A percentile compares a stretch with the other conserved stretches of the same genome.
Conservation (phyloP, 2,113 vertebrate genomes). For the Emydura subglobosa region DNA sequence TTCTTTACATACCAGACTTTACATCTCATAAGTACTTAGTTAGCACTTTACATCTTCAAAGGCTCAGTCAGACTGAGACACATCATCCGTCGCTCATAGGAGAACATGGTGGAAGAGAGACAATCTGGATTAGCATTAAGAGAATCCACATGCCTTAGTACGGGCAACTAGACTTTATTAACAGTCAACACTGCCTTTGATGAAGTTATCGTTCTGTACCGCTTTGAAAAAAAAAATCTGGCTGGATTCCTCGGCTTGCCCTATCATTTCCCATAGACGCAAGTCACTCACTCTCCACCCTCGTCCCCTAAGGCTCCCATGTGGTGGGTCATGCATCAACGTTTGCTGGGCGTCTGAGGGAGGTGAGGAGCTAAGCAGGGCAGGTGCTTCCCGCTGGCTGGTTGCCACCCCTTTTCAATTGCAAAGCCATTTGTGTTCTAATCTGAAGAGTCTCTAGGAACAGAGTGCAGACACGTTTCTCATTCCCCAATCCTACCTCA, state of each 20-base stretch:
- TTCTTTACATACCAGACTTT: background rate
- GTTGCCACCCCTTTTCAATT: background rate
- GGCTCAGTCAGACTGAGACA: background rate
- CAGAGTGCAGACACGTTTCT: background rate
- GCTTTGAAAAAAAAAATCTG: background rate
- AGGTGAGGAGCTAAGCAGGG: background rate
- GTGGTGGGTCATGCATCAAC: background rate
- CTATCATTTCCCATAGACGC: background rate
- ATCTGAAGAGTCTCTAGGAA: background rate
- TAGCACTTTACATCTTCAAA: background rate
- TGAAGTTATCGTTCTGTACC: background rate
- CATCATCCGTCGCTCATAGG: slow-evolving; percentile 16
- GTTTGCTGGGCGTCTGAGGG: background rate
- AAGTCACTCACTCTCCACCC: background rate
- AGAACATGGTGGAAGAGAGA: background rate
- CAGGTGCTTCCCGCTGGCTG: background rate
- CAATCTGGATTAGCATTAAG: background rate
- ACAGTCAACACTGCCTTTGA: background rate
- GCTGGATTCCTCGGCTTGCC: background rate
- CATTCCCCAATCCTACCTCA: background rate
- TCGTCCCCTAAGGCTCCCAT: background rate
- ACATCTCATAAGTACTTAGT: background rate
- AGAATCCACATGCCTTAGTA: fast-evolving
- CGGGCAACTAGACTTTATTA: background rate
- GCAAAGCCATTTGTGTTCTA: background rate